phyloP scores from a whole-genome alignment of 2,888 invertebrate genomes.

The Saturnia japonica region DNA sequence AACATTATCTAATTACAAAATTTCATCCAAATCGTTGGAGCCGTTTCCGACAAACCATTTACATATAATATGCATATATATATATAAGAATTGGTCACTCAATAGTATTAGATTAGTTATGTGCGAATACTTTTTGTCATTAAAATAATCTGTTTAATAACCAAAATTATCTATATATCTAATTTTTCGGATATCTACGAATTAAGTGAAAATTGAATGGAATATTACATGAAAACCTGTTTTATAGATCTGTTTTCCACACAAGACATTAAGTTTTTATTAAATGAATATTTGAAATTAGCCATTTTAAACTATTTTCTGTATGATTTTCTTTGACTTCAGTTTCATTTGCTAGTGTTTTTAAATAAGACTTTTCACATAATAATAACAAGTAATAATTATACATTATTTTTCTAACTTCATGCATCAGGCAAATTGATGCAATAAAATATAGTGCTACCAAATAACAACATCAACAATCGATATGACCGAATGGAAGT shows the following conservation, averaged over 20 bases:
- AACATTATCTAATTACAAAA: too few species aligned
- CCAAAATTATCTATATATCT: background rate
- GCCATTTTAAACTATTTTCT: too few species aligned
- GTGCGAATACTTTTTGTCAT: background rate
- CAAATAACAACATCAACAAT: conserved; percentile 77
- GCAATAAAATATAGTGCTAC: conserved; percentile 74
- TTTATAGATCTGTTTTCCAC: background rate
- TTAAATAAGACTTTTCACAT: background rate
- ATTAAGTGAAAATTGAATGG: background rate
- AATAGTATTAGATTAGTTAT: too few species aligned
- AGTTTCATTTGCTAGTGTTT: too few species aligned
- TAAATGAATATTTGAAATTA: too few species aligned
- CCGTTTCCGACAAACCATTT: too few species aligned
- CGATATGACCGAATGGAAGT: conserved; percentile 34
- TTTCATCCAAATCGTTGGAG: too few species aligned
- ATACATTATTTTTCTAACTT: background rate
- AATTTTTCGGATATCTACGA: background rate
- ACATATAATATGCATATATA: too few species aligned
- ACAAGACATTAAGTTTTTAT: too few species aligned
- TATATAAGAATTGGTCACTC: too few species aligned
- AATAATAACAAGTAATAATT: background rate
- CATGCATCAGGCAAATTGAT: conserved; percentile 49
- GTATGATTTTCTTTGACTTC: too few species aligned
- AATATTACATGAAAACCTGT: too few species aligned
- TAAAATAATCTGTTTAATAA: background rate